Evolutionary conservation across 2,888 invertebrate species (phyloP).

Genomic region (Polydrusus tereticollis): DNA sequence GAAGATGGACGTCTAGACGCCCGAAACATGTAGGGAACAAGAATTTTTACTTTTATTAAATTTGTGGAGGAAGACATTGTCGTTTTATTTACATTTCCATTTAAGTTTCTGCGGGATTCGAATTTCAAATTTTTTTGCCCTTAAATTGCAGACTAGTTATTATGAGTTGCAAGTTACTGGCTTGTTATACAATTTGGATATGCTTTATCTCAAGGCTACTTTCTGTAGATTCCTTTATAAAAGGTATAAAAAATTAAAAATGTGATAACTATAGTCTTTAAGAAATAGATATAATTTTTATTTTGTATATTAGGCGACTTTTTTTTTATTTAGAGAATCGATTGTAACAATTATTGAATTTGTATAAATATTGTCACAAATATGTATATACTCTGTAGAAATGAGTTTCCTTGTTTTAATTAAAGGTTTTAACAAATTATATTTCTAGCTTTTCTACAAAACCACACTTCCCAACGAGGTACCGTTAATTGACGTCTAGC

Average conservation of each 20-base stretch:
- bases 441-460: not conserved
- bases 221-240: not conserved
- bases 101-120: too few species aligned
- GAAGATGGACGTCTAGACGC: too few species aligned
- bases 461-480: too few species aligned
- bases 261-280: constrained; percentile 30
- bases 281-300: constrained; percentile 5
- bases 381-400: not conserved
- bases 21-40: too few species aligned
- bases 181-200: not conserved
- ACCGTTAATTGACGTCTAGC: too few species aligned
- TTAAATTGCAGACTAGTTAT: too few species aligned
- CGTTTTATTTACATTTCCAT: too few species aligned
- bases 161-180: not conserved
- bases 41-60: too few species aligned
- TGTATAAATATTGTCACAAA: constrained; percentile 2
- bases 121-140: too few species aligned
- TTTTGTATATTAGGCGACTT: constrained; percentile 30
- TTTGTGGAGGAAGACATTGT: too few species aligned
- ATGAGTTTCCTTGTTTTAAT: constrained; percentile 7
- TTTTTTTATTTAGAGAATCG: not conserved
- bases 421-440: constrained; percentile 4
- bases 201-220: not conserved
- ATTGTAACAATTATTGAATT: constrained; percentile 4
- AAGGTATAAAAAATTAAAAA: constrained; percentile 1